A percentile compares a stretch with the other conserved stretches of the same genome.
Conservation (phyloP, 2,797 vertebrate species). For the Silurus aristotelis region DNA sequence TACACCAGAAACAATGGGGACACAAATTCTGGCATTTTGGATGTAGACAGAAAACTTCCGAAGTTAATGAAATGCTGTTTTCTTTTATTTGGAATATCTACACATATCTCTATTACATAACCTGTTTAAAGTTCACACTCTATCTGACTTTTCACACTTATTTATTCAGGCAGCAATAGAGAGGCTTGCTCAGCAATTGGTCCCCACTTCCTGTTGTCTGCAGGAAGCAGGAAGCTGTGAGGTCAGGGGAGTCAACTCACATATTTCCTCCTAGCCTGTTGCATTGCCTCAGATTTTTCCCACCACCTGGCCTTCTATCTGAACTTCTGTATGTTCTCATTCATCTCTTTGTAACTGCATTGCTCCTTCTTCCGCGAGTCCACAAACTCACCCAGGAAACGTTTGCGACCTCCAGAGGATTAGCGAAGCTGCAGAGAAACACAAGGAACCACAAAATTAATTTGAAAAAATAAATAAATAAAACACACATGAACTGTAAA, state of each 20-base stretch:
- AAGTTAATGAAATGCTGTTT: neutral
- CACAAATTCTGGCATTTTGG: neutral
- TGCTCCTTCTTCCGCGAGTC: conserved; percentile 68
- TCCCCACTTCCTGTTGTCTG: conserved; percentile 36
- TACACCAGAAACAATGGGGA: neutral
- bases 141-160: neutral
- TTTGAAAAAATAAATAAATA: neutral
- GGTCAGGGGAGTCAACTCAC: conserved; percentile 68
- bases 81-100: neutral
- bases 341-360: conserved; percentile 93
- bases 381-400: conserved; percentile 81
- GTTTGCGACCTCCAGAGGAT: conserved; percentile 75
- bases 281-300: conserved; percentile 88
- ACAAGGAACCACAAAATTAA: no score
- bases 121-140: neutral
- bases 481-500: neutral
- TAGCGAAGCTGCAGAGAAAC: neutral
- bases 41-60: neutral
- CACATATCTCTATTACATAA: conserved; percentile 2
- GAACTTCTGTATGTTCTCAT: conserved; percentile 89
- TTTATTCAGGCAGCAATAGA: neutral
- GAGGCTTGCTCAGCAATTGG: conserved; percentile 47
- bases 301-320: conserved; percentile 86
- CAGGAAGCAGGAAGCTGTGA: conserved; percentile 41
- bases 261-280: conserved; percentile 89